These are phyloP conservation scores for Acrocephalus arundinaceus DNA, from an alignment of 2,113 vertebrate genomes.

Conservation along the genomic window DNA sequence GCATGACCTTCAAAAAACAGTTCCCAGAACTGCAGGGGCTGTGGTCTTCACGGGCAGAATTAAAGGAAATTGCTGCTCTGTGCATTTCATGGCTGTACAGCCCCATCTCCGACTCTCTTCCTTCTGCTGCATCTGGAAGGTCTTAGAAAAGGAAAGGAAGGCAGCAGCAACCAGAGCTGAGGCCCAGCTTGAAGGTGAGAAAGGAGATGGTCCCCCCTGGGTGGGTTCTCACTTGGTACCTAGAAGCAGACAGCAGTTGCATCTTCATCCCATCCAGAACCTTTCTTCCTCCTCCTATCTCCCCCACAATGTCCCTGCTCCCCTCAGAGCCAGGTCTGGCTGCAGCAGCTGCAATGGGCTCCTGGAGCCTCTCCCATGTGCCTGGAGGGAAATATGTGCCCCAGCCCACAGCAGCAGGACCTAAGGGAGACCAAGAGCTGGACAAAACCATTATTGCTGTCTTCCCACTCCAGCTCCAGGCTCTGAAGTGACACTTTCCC, in stretches of 20 bases:
- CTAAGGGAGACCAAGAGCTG: not conserved
- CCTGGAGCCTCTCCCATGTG: rapidly evolving
- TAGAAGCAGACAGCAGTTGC: not conserved
- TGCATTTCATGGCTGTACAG: not conserved
- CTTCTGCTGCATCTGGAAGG: not conserved
- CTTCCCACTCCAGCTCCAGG: not conserved
- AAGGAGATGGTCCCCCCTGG: not conserved
- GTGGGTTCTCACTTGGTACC: not conserved
- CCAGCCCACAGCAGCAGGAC: not conserved
- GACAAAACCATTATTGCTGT: not conserved
- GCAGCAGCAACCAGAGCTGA: not conserved
- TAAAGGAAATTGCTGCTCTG: not conserved
- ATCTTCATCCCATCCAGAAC: not conserved
- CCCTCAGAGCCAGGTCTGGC: rapidly evolving
- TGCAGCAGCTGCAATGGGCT: not conserved
- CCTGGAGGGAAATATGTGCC: not conserved
- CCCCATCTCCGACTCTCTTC: not conserved
- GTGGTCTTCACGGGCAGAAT: not conserved
- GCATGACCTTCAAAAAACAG: not conserved
- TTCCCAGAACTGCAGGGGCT: not conserved
- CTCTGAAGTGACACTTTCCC: not conserved
- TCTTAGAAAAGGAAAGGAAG: not conserved
- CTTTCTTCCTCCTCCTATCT: not conserved
- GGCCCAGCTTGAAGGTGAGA: not conserved
- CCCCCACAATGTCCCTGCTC: not conserved